Percentiles rank a stretch among this genome's conserved stretches.
Conservation (phyloP, 2,888 invertebrate genomes). For the Drosophila falleni region DNA sequence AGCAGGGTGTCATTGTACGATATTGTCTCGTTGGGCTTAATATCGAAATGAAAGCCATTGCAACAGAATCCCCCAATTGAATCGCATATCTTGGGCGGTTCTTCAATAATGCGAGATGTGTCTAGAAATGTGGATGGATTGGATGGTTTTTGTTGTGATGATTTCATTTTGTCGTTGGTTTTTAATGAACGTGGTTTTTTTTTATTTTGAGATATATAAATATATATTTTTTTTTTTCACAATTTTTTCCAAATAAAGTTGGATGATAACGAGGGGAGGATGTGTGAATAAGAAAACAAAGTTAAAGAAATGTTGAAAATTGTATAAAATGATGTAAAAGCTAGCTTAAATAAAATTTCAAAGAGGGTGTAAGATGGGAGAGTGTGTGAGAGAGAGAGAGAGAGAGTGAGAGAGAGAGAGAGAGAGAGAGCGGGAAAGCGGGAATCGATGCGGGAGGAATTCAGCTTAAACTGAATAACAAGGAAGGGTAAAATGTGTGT, state of each 20-base stretch:
- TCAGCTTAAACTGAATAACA: not conserved
- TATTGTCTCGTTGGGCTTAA: conserved; percentile 81
- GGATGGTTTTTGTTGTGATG: conserved; percentile 67
- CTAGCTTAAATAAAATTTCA: conserved; percentile 32
- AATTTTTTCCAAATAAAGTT: conserved; percentile 22
- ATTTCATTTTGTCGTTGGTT: conserved; percentile 45
- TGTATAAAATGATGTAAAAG: conserved; percentile 34
- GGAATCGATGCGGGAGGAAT: conserved; percentile 18
- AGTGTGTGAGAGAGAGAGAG: not conserved
- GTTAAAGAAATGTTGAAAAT: conserved; percentile 62
- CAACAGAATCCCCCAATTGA: conserved; percentile 79
- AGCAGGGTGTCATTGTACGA: conserved; percentile 80
- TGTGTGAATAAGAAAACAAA: conserved; percentile 61
- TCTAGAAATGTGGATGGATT: conserved; percentile 74
- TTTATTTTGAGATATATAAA: not conserved
- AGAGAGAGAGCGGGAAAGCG: conserved; percentile 5
- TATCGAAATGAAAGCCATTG: conserved; percentile 78
- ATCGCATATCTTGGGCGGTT: conserved; percentile 76
- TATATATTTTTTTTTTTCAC: not conserved
- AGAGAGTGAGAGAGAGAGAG: conserved; percentile 3
- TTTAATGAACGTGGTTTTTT: conserved; percentile 27
- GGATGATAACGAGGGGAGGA: not conserved
- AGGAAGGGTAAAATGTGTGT: conserved; percentile 9
- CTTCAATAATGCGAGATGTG: conserved; percentile 77
- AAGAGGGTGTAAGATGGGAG: not conserved